Base-by-base conservation (phyloP, 1,140 invertebrate species). In the Calephelis virginiensis region DNA sequence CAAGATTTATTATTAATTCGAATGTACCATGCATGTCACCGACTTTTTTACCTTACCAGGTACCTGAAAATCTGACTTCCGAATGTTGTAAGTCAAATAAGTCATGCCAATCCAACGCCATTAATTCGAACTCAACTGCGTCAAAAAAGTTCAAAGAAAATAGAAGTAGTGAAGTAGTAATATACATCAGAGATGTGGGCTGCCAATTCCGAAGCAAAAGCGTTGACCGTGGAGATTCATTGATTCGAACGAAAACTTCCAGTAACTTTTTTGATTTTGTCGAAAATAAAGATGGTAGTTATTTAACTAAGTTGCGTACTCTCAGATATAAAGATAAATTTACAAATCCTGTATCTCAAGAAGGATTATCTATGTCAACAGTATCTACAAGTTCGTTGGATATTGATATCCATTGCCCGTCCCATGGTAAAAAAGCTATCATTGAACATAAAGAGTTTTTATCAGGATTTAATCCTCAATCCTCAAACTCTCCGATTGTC, bases 131-230 rank as follows among this genome's bases (percentile, higher is more conserved):
- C 62, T 69, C 61, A 14, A 69, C 66, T 43, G 40, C 60, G 12
- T n/a, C 28, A 12, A 62, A 47, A 48, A 28, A 53, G 14, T 8
- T 43, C 10, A 72, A 71, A 43, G 66, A 75, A 8, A 71, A n/a
- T 49, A 28, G 8, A 0, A 77, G 75, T 56, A 76, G 66, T 48
- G 78, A 86, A 38, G 77, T 74, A 8, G 71, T 90, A 14, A 69
- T 89, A 64, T 87, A 81, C 60, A 86, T 90, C 9, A 83, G 87
- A 72, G 87, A 90, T 71, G 87, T 89, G 10, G 87, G 85, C 11
- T 90, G 87, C 62, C 87, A 90, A 63, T 89, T 89, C 64, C 74
- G 78, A 64, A 82, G 72, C 62, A 86, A 79, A 74, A 73, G 50
- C 28, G 59, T 61, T 66, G 67, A 74, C n/a, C 69, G 66, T 8